Base-by-base conservation (phyloP, 1,140 invertebrate genomes). In the Popillia japonica region DNA sequence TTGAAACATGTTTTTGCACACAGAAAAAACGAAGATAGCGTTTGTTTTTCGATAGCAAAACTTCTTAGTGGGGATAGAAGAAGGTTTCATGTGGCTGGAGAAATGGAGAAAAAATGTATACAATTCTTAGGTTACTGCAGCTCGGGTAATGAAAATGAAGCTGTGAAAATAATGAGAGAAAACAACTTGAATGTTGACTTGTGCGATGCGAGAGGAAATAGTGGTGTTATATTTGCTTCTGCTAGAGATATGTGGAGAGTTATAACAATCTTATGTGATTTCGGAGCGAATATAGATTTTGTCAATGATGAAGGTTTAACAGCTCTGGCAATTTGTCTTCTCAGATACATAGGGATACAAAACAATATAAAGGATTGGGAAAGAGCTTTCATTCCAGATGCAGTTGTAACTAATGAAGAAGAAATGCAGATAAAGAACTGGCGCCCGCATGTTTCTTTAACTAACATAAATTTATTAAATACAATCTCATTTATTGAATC, bases 281-380 rank as follows among this genome's bases (percentile, higher is more conserved):
- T 86, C 40, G 89, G 89, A 3, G 88, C 87, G 4, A 84, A 87
- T 75, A 75, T 89, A 6, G 84, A 90, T 81, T 77, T 80, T 27
- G 84, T 82, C 41, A 90, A 90, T 80, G 89, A 90, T 78, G 87
- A 88, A 44, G 88, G 89, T 40, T 84, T 89, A 76, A 89, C 88
- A 40, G 85, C 89, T 14, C 84, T 90, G 17, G 84, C 82, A 9
- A 77, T 89, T 0, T 86, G 85, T 55, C 77, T 90, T 0, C 78
- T 89, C 17, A 79, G 85, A 77, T 89, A 87, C 75, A 77, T 86
- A 48, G 85, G 86, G 27, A 68, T 82, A n/a, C 76, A 82, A 73
- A 81, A 85, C 55, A 82, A 87, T 72, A 84, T 90, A 11, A 72
- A 83, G 11, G 76, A 83, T 72, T 86, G 83, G 83, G 84, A 83